These are phyloP conservation scores for Sebastes umbrosus DNA, from an alignment of 2,797 vertebrate species.

Conservation along the genomic window DNA sequence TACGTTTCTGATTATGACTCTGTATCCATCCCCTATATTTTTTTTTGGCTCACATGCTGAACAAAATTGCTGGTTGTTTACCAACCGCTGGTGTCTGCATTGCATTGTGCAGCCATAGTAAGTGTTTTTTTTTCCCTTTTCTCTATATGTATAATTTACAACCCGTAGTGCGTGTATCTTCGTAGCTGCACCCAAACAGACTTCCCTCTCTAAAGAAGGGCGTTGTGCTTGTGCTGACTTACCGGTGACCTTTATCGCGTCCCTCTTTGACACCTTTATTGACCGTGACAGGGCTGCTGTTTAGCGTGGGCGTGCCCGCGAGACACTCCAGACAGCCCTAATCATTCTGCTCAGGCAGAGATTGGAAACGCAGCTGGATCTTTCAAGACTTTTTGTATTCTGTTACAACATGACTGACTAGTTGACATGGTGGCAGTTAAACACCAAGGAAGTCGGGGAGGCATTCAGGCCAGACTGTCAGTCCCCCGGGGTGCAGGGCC, in stretches of 20 bases:
- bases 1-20: constrained; percentile 49
- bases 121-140: background rate
- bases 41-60: background rate
- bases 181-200: background rate
- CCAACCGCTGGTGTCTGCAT: constrained; percentile 10
- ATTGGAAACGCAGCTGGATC: constrained; percentile 26
- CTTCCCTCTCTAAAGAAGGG: background rate
- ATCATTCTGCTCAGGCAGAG: constrained; percentile 19
- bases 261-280: constrained; percentile 11
- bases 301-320: background rate
- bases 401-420: background rate
- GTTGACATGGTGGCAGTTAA: background rate
- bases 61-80: constrained; percentile 28
- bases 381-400: constrained; percentile 14
- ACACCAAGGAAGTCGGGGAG: background rate
- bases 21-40: constrained; percentile 1
- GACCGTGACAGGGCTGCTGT: constrained; percentile 25
- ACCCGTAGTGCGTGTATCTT: background rate
- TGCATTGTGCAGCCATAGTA: background rate
- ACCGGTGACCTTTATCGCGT: constrained; percentile 79
- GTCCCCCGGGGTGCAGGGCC: background rate
- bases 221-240: constrained; percentile 64
- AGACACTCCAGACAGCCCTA: constrained; percentile 6
- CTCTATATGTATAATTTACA: background rate
- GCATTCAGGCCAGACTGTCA: constrained; percentile 3